Conservation (phyloP, 2,888 invertebrate species). For the Ischnus inquisitorius region DNA sequence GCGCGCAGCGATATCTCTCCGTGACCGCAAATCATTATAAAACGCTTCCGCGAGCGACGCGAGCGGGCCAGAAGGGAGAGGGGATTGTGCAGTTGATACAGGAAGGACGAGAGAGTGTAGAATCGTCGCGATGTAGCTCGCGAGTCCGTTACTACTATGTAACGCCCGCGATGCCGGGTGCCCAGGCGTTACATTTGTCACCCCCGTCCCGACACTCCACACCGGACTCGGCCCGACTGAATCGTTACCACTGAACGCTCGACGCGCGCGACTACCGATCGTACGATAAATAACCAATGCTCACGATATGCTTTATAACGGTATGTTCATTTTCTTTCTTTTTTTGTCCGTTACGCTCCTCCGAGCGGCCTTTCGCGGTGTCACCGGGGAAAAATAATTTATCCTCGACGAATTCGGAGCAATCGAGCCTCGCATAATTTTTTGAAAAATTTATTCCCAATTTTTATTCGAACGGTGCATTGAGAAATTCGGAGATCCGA, state of each 20-base stretch:
- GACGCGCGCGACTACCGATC: slow-evolving; percentile 42
- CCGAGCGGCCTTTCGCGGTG: slow-evolving; percentile 37
- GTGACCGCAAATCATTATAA: slow-evolving; percentile 70
- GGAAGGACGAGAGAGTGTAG: slow-evolving; percentile 16
- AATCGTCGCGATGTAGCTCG: too few species aligned
- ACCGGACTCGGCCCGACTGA: neutral
- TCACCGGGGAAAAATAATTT: slow-evolving; percentile 1
- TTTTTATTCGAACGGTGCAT: neutral
- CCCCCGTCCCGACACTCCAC: slow-evolving; percentile 51
- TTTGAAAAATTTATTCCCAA: neutral
- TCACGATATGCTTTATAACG: slow-evolving; percentile 59
- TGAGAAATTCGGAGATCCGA: neutral
- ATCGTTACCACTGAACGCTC: neutral
- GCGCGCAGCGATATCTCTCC: slow-evolving; percentile 56
- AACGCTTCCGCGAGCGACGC: slow-evolving; percentile 64
- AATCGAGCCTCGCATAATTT: neutral
- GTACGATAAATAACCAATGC: slow-evolving; percentile 65
- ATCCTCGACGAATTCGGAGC: neutral
- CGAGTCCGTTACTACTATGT: neutral
- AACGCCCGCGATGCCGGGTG: slow-evolving; percentile 43
- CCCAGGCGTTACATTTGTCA: slow-evolving; percentile 67
- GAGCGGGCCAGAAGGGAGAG: neutral
- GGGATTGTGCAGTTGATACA: neutral
- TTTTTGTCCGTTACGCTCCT: slow-evolving; percentile 50
- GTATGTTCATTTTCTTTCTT: slow-evolving; percentile 42